These are phyloP conservation scores for Ctenopoma kingsleyae DNA, from an alignment of 2,797 vertebrate genomes.

Conservation along the genomic window DNA sequence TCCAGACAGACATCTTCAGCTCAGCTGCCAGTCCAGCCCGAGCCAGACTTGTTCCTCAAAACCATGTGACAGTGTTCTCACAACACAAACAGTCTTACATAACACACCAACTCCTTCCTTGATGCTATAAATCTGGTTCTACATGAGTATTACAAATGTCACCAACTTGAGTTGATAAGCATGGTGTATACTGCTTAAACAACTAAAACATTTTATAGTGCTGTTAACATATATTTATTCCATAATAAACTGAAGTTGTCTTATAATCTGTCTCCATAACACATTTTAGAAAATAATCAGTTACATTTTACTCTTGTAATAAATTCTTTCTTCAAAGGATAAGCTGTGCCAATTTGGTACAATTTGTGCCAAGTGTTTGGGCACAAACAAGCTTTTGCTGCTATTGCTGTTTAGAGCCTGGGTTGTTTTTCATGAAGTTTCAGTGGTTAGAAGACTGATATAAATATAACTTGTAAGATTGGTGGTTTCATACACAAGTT, in stretches of 20 bases:
- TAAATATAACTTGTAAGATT: constrained; percentile 72
- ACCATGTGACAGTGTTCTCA: constrained; percentile 73
- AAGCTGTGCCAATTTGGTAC: constrained; percentile 30
- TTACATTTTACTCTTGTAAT: constrained; percentile 47
- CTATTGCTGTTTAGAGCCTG: constrained; percentile 60
- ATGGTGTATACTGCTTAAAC: constrained; percentile 33
- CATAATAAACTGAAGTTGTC: constrained; percentile 32
- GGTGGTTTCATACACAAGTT: constrained; percentile 62
- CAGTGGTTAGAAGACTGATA: constrained; percentile 58
- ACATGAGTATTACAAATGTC: constrained; percentile 31
- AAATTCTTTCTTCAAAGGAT: constrained; percentile 36
- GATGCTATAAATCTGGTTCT: constrained; percentile 61
- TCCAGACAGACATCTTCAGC: constrained; percentile 68
- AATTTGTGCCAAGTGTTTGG: constrained; percentile 37
- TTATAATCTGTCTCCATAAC: constrained; percentile 20
- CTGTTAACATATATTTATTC: constrained; percentile 41
- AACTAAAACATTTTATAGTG: constrained; percentile 36
- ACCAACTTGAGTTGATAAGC: constrained; percentile 39
- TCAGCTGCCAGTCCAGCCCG: constrained; percentile 63
- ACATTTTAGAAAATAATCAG: constrained; percentile 35
- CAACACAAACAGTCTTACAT: constrained; percentile 73
- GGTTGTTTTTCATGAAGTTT: constrained; percentile 56
- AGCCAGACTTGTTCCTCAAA: constrained; percentile 69
- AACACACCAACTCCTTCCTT: constrained; percentile 58
- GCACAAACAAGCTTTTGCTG: constrained; percentile 55